These are phyloP conservation scores for Enhydra lutris DNA, from an alignment of 2,113 vertebrate genomes.

Conservation along the genomic window DNA sequence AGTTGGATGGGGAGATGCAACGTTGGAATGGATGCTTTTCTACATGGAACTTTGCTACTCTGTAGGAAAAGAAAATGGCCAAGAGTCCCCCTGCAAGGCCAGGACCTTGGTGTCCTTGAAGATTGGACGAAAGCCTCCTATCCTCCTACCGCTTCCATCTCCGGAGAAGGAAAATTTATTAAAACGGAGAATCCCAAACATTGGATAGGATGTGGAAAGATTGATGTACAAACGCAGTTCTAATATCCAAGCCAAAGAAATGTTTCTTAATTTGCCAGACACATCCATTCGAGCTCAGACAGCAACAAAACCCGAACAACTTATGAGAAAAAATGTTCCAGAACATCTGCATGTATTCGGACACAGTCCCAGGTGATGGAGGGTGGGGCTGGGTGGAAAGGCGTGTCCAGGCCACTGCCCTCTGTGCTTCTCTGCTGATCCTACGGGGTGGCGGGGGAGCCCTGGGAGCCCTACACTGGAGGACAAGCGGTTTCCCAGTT, in stretches of 20 bases:
- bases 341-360: neutral
- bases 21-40: neutral
- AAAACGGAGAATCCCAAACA: neutral
- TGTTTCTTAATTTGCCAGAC: neutral
- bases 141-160: neutral
- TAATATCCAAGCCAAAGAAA: neutral
- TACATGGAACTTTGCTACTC: neutral
- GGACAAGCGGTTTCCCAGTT: neutral
- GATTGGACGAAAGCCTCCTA: neutral
- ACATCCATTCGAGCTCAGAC: neutral
- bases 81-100: neutral
- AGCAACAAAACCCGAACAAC: neutral
- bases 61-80: neutral
- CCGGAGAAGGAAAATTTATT: neutral
- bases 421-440: neutral
- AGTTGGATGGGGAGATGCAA: neutral
- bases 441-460: accelerated
- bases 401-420: neutral
- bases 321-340: neutral
- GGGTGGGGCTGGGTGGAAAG: neutral
- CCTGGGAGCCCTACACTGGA: accelerated
- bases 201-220: neutral
- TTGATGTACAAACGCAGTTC: neutral
- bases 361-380: neutral
- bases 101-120: neutral